Base-by-base conservation (phyloP, 2,888 invertebrate species). In the Thecocarcelia acutangulata region DNA sequence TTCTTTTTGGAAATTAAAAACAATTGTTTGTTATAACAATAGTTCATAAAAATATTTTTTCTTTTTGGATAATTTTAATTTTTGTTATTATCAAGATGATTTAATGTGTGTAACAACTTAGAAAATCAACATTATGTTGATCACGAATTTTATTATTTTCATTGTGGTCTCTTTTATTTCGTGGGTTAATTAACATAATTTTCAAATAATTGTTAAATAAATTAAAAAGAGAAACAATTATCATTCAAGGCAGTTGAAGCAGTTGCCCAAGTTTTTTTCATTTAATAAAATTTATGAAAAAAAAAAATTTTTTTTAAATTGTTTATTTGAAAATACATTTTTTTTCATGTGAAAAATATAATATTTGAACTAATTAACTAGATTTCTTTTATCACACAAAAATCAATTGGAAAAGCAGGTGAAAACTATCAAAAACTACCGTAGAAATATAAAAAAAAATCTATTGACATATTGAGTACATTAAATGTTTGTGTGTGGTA, bases 151-250 rank as follows among this genome's bases (percentile, higher is more conserved):
- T 70, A 77, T 77, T 77, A 48, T 61, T n/a, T 72, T 63, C 19
- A 12, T 33, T 64, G 52, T 37, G 12, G 13, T 54, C 42, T 28
- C 46, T 44, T 3, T 64, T n/a, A n/a, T 79, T 80, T 80, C 33
- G 33, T 3, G 9, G 63, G 37, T 24, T 69, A 68, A 86, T 88
- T 87, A 85, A 85, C 88, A 87, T 87, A 87, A 86, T 86, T 86
- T 86, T 48, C 72, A 82, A 85, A 86, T 85, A 80, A 76, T 84
- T 87, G 84, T 85, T 84, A 86, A 85, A 73, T 61, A 40, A 73
- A 68, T 81, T 75, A 70, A 50, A 44, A 33, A n/a, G 15, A 63
- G 61, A 54, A 15, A 75, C 74, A 52, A 44, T 46, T 42, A 15
- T 15, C 2, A 64, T 24, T 13, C 17, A 9, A 40, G 11, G 24